phyloP scores from a whole-genome alignment of 2,113 vertebrate species.

The Epinephelus moara region DNA sequence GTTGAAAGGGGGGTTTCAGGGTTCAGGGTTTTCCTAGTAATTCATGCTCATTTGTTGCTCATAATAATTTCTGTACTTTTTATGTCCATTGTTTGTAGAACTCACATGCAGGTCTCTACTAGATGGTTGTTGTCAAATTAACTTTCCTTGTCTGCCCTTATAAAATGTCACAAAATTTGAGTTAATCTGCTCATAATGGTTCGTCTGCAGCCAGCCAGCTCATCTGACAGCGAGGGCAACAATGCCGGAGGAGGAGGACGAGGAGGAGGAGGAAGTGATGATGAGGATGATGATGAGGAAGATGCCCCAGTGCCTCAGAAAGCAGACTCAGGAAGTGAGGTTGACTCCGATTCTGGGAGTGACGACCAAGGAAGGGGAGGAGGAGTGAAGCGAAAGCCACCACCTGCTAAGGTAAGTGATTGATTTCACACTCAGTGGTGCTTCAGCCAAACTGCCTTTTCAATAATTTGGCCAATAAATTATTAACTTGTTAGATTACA shows the following conservation, averaged over 20 bases:
- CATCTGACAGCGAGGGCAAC: constrained; percentile 93
- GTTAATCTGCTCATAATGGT: constrained; percentile 2
- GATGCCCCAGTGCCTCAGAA: constrained; percentile 84
- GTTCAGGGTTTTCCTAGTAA: neutral
- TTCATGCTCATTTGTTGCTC: neutral
- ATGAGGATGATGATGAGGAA: constrained; percentile 73
- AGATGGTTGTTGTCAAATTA: constrained; percentile 17
- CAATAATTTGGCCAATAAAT: neutral
- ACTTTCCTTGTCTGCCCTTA: constrained; percentile 15
- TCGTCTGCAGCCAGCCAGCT: constrained; percentile 87
- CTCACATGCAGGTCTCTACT: neutral
- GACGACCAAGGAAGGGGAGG: constrained; percentile 84
- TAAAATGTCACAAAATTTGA: neutral
- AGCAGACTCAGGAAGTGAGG: constrained; percentile 84
- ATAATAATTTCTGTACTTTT: neutral
- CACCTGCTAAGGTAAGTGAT: constrained; percentile 78
- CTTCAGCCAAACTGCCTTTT: neutral
- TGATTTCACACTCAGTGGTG: neutral
- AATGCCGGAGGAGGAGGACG: constrained; percentile 84
- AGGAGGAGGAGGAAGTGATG: constrained; percentile 79
- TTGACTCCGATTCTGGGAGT: constrained; percentile 90
- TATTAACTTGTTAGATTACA: neutral
- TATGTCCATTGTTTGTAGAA: neutral
- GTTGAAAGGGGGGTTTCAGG: no score
- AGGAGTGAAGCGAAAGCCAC: constrained; percentile 81